A percentile compares a stretch with the other conserved stretches of the same genome.
Evolutionary conservation across 2,797 vertebrate species (phyloP).

Genomic region (Pangasius sanitwongsei): DNA sequence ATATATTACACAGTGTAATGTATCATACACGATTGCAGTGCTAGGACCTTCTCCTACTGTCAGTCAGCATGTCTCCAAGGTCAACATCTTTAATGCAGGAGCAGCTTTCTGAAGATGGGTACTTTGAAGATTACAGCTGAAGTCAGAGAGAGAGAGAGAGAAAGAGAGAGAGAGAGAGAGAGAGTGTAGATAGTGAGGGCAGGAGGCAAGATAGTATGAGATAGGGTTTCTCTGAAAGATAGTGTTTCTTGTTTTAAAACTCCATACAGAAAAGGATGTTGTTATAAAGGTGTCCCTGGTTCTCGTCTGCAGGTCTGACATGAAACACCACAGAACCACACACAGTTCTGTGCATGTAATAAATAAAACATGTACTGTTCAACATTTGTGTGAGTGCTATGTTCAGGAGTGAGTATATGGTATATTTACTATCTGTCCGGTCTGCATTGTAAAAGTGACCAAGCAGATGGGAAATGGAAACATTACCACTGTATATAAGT

Average conservation of each 20-base stretch:
- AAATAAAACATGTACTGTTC: neutral
- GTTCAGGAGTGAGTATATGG: no score
- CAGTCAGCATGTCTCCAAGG: constrained; percentile 49
- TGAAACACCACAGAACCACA: neutral
- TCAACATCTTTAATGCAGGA: constrained; percentile 53
- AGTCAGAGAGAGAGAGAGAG: constrained; percentile 3
- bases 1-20: constrained; percentile 33
- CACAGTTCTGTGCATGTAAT: neutral
- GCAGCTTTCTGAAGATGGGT: constrained; percentile 37
- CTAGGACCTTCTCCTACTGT: constrained; percentile 18
- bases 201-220: neutral
- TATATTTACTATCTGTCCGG: neutral
- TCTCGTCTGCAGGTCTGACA: constrained; percentile 10
- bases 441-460: neutral
- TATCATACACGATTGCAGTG: constrained; percentile 27
- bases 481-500: neutral
- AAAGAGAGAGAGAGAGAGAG: constrained; percentile 8
- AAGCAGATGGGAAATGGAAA: neutral
- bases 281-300: constrained; percentile 27
- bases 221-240: constrained; percentile 10
- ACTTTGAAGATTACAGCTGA: constrained; percentile 50
- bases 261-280: constrained; percentile 14
- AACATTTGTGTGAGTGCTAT: neutral
- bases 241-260: constrained; percentile 37
- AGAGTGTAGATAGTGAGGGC: constrained; percentile 12